Evolutionary conservation across 1,140 invertebrate species (phyloP), one percentile per base, ranked within the genome.

Genomic region (Meloidogyne hapla): DNA sequence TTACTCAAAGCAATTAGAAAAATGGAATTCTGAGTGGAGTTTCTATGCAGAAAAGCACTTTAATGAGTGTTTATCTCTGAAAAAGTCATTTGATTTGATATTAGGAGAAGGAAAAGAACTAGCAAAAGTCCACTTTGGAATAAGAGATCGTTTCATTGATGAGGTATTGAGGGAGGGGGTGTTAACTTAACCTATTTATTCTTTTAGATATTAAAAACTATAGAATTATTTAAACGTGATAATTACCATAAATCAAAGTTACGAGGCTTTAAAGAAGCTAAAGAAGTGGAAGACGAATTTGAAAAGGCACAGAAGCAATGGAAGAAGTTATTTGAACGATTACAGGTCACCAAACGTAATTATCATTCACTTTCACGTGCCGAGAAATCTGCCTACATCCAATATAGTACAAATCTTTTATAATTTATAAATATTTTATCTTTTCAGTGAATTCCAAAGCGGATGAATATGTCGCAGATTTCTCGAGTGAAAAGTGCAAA

Each of bases 241-340:
- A 86, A 85, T 61, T 85, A 87, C 21, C 86, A 87, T 73, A 74
- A 69, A 10, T 84, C 86, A 42, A 74, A 77, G 4, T 76, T 85
- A 77, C 83, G 87, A n/a, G 84, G 82, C 5, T 77, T 77, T 10
- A 85, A 83, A 75, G 86, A 86, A 74, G 77, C 81, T 10, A 79
- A 83, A 5, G 84, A 86, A 65, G 78, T 87, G 13, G 86, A 87
- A 9, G 84, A 86, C 15, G 80, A 83, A 45, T 86, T 86, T 26
- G 86, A 86, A 66, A 86, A 86, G 77, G 86, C 84, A 21, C 86
- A 85, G 76, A 76, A 78, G 26, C 84, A 80, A 63, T 86, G 84
- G 84, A 85, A 86, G 62, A 86, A 86, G 69, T 64, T 86, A 26
- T 74, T 76, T 33, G 84, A 86, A 45, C 79, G 80, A 61, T 65